These are phyloP conservation scores for Axea sp. DNA, from an alignment of 2,888 invertebrate genomes.

Conservation along the genomic window DNA sequence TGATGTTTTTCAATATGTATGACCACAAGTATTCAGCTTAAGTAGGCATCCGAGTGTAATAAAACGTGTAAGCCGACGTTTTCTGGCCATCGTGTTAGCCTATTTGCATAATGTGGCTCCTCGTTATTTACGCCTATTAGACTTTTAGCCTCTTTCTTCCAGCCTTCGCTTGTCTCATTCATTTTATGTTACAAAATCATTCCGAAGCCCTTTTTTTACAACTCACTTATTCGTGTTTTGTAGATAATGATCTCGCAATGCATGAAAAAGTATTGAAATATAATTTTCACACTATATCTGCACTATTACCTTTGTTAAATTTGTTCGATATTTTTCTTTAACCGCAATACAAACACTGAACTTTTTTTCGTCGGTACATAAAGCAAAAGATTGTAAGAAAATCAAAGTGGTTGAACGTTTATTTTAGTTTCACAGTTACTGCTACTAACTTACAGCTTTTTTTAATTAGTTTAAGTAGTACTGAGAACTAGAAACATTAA, in stretches of 20 bases:
- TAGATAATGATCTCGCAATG: too few species aligned
- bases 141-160: slow-evolving; percentile 55
- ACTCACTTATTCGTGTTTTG: slow-evolving; percentile 8
- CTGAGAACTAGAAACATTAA: slow-evolving; percentile 22
- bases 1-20: slow-evolving; percentile 23
- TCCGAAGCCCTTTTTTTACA: slow-evolving; percentile 9
- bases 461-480: slow-evolving; percentile 43
- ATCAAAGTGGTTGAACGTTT: slow-evolving; percentile 22
- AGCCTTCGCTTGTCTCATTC: slow-evolving; percentile 29
- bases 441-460: slow-evolving; percentile 30
- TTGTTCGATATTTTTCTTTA: too few species aligned
- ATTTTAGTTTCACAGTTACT: slow-evolving; percentile 19
- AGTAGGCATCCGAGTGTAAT: slow-evolving; percentile 65
- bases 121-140: slow-evolving; percentile 77
- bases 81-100: slow-evolving; percentile 68
- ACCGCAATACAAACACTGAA: background rate
- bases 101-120: slow-evolving; percentile 77
- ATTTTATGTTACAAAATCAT: slow-evolving; percentile 32
- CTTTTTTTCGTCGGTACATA: slow-evolving; percentile 5
- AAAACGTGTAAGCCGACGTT: slow-evolving; percentile 72
- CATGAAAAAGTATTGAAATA: too few species aligned
- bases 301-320: too few species aligned
- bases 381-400: slow-evolving; percentile 6
- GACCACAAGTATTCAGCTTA: slow-evolving; percentile 30
- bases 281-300: too few species aligned